A percentile compares a stretch with the other conserved stretches of the same genome.
Conservation (phyloP, 2,113 vertebrate species). For the Oncorhynchus kisutch region DNA sequence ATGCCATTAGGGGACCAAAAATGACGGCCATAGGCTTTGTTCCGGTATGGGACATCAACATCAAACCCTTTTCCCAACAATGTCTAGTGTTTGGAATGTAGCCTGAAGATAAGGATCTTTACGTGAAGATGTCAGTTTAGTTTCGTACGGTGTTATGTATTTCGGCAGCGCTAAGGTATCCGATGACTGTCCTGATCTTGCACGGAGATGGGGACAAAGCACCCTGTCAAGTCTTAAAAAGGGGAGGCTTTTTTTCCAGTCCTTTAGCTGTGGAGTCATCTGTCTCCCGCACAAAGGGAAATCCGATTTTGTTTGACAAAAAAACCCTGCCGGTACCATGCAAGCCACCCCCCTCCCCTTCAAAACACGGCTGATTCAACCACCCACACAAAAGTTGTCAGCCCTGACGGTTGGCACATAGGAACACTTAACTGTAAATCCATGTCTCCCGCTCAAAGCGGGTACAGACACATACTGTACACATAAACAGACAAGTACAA, state of each 20-base stretch:
- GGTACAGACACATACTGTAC: neutral
- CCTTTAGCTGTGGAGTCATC: neutral
- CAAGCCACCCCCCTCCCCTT: neutral
- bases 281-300: neutral
- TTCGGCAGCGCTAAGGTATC: neutral
- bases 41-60: neutral
- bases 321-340: neutral
- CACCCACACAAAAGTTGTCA: conserved; percentile 5
- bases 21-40: too few species aligned
- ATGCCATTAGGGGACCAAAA: too few species aligned
- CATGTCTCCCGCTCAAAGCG: neutral
- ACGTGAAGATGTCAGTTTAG: too few species aligned
- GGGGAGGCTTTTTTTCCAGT: neutral
- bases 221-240: neutral
- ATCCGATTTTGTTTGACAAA: conserved; percentile 4
- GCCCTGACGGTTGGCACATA: conserved; percentile 1
- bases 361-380: conserved; percentile 1
- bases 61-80: neutral
- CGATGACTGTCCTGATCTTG: neutral
- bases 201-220: neutral
- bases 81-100: neutral
- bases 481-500: conserved; percentile 2
- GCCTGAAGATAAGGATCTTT: neutral
- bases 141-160: too few species aligned
- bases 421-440: neutral